Evolutionary conservation across 2,113 vertebrate genomes (phyloP), one percentile per base, ranked within the genome.

Genomic region (Catharus minimus): DNA sequence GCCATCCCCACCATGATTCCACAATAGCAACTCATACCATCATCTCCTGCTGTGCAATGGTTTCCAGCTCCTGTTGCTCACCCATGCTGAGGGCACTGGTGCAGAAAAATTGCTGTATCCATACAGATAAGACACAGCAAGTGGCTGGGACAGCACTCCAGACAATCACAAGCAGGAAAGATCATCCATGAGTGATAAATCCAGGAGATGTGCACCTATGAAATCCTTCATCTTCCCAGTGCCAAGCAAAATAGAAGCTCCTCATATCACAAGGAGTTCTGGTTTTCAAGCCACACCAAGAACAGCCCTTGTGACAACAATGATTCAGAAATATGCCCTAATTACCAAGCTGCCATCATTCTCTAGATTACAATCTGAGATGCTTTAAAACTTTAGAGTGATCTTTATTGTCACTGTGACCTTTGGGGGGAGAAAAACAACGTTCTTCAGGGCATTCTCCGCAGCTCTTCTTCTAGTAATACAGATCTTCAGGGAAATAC

Each of bases 291-390:
- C 66, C 62, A 24, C 41, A 18, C 66, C 3, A 1, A 43, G 74
- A 86, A 24, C 43, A 92, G 86, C 66, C 84, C 84, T 82, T 73
- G 89, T 77, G 89, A 95, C 86, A 86, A 57, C 89, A 84, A 22
- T 88, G 89, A 92, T 66, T 95, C 90, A 95, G 88, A 92, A 85
- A 95, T 73, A 89, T 68, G 81, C 58, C 58, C 84, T 91, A 90
- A 95, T 92, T 94, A 95, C 71, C 24, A 0, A 52, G 52, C 84
- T 91, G 74, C 84, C 91, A 26, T 86, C 16, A 67, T 94, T 89
- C 75, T 94, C 93, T 50, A 93, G 92, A 93, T 85, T 90, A 88
- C 95, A 46, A 94, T 94, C 92, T 90, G 53, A 86, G 78, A 79
- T 89, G 74, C 67, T 95, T 92, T 82, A 62, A 77, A 90, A 89